These are phyloP conservation scores for Tricholauxania praeusta DNA, from an alignment of 2,888 invertebrate genomes.

Conservation along the genomic window DNA sequence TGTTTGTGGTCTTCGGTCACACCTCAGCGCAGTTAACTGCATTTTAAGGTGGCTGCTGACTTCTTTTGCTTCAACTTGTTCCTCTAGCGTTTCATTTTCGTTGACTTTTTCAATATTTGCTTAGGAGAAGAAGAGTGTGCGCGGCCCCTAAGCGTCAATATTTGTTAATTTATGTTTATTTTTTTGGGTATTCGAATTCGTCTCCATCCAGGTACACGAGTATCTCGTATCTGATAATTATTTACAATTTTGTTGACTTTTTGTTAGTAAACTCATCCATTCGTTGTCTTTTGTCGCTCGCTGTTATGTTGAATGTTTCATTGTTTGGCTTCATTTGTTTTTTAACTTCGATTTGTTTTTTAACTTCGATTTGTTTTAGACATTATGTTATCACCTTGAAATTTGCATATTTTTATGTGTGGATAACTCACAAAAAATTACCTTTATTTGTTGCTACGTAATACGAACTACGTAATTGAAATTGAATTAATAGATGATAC, in stretches of 20 bases:
- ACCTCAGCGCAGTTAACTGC: slow-evolving; percentile 9
- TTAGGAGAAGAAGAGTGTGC: background rate
- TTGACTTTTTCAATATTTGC: background rate
- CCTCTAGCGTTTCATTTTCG: background rate
- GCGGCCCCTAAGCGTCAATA: slow-evolving; percentile 12
- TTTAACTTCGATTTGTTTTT: too few species aligned
- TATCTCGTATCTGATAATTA: background rate
- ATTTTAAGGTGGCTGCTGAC: background rate
- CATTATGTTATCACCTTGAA: too few species aligned
- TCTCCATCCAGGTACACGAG: too few species aligned
- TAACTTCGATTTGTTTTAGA: too few species aligned
- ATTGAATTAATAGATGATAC: too few species aligned
- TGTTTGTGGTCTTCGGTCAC: slow-evolving; percentile 12
- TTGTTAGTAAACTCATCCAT: background rate
- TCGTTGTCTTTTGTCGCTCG: background rate
- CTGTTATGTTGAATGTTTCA: slow-evolving; percentile 18
- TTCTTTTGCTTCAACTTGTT: background rate
- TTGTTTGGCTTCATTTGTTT: slow-evolving; percentile 18
- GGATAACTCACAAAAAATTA: too few species aligned
- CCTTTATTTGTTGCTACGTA: too few species aligned
- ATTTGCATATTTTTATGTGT: too few species aligned
- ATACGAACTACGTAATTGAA: too few species aligned
- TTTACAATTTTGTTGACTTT: slow-evolving; percentile 18
- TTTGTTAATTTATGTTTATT: slow-evolving; percentile 33
- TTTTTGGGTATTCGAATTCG: background rate